Evolutionary conservation across 2,888 invertebrate genomes (phyloP).

Genomic region (Ceramica pisi): DNA sequence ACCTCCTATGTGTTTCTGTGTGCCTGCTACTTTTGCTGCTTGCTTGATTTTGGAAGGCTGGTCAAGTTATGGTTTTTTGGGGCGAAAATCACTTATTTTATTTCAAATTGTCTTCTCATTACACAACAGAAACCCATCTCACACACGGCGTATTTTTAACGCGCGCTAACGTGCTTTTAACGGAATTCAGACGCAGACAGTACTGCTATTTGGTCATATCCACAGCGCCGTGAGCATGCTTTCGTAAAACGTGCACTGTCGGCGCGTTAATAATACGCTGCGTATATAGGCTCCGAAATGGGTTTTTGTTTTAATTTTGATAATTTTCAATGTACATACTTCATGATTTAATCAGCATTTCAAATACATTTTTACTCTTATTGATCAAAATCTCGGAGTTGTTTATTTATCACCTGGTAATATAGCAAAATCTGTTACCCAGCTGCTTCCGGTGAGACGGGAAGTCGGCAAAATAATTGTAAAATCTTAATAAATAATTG

Average conservation of each 20-base stretch:
- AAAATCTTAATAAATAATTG: no score
- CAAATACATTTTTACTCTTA: conserved; percentile 2
- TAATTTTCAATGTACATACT: neutral
- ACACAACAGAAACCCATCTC: no score
- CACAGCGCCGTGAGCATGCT: no score
- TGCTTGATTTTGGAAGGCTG: conserved; percentile 43
- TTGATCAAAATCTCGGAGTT: neutral
- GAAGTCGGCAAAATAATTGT: no score
- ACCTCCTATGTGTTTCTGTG: conserved; percentile 34
- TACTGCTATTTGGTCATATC: no score
- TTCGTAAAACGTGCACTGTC: no score
- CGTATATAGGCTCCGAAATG: neutral
- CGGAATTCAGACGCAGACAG: no score
- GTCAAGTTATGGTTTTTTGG: conserved; percentile 22
- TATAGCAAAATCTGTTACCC: neutral
- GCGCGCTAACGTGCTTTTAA: no score
- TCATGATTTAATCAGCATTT: conserved; percentile 41
- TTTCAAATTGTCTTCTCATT: neutral
- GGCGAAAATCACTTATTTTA: neutral
- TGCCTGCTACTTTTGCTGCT: conserved; percentile 44
- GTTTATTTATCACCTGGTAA: neutral
- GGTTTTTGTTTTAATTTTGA: neutral
- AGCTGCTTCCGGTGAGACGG: no score
- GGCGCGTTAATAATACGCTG: no score
- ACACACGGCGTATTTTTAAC: no score